These are phyloP conservation scores for Cylindroiulus punctatus DNA, from an alignment of 2,888 invertebrate genomes.

Conservation along the genomic window DNA sequence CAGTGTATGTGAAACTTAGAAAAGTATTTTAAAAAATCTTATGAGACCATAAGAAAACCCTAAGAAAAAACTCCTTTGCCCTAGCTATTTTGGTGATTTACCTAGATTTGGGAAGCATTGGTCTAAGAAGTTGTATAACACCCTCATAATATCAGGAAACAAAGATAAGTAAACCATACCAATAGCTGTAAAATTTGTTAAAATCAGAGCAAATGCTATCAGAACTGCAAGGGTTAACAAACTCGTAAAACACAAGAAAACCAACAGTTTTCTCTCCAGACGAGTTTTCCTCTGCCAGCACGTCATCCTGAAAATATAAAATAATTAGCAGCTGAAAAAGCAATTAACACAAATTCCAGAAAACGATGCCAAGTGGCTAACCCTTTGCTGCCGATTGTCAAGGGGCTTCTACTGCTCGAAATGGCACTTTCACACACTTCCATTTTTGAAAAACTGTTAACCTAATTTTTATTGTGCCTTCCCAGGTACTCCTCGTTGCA, in stretches of 20 bases:
- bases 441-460: background rate
- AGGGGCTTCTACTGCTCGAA: background rate
- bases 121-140: too few relatives aligned
- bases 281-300: conserved; percentile 54
- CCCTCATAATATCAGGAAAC: too few relatives aligned
- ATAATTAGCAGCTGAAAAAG: background rate
- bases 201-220: background rate
- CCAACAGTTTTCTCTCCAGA: conserved; percentile 39
- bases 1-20: too few relatives aligned
- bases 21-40: too few relatives aligned
- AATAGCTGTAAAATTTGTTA: background rate
- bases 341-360: background rate
- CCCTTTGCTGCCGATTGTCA: conserved; percentile 9
- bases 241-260: background rate
- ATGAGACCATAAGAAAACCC: too few relatives aligned
- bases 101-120: too few relatives aligned
- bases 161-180: background rate
- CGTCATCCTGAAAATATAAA: conserved; percentile 14
- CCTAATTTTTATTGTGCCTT: background rate
- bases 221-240: background rate
- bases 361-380: background rate
- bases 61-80: too few relatives aligned
- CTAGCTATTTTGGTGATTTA: too few relatives aligned
- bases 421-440: background rate
- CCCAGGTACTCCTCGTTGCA: background rate